phyloP scores from a whole-genome alignment of 2,888 invertebrate species.

The Aphodius sticticus region DNA sequence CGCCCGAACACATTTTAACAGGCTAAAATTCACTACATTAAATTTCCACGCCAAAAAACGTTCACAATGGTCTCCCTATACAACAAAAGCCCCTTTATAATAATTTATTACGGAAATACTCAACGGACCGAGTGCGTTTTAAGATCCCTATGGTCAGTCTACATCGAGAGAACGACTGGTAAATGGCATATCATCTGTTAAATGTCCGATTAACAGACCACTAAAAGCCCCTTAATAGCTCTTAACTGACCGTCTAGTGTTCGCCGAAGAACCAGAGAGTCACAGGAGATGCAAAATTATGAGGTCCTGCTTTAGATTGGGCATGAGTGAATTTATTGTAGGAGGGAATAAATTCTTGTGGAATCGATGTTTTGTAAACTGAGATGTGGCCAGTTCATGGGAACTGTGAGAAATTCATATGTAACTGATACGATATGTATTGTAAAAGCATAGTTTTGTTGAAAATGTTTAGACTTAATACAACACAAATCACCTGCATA shows the following conservation, averaged over 20 bases:
- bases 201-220: conserved; percentile 4
- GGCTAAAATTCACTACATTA: neutral
- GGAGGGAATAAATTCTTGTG: neutral
- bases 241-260: neutral
- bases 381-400: neutral
- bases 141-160: neutral
- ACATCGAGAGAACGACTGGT: neutral
- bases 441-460: neutral
- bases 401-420: neutral
- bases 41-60: neutral
- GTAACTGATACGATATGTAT: neutral
- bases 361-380: neutral
- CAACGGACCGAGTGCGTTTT: neutral
- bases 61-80: neutral
- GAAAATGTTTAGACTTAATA: too few relatives aligned
- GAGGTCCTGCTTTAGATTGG: neutral
- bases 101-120: neutral
- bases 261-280: neutral
- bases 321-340: neutral
- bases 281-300: neutral
- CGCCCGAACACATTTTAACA: neutral
- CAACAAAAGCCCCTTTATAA: neutral
- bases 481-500: too few relatives aligned
- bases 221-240: neutral
- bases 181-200: conserved; percentile 4